phyloP scores from a whole-genome alignment of 2,888 invertebrate species.

The Cepaea hortensis region DNA sequence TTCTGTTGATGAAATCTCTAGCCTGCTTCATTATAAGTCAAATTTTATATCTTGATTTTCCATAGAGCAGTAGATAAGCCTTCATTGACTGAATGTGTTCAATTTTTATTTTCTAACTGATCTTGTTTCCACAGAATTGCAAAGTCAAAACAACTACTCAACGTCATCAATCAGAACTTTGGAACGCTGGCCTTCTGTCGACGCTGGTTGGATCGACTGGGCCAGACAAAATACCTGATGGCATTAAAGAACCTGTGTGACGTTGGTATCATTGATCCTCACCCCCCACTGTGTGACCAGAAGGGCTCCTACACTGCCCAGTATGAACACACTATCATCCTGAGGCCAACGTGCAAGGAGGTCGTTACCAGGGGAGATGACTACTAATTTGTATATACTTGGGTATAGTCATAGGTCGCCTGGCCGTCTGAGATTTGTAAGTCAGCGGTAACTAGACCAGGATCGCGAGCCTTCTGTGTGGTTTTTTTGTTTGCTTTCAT shows the following conservation, averaged over 20 bases:
- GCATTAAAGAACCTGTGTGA: slow-evolving; percentile 98
- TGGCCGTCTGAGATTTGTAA: too few species aligned
- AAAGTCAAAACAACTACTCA: slow-evolving; percentile 93
- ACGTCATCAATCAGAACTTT: slow-evolving; percentile 96
- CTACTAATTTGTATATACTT: slow-evolving; percentile 81
- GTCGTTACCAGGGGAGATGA: slow-evolving; percentile 97
- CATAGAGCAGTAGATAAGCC: too few species aligned
- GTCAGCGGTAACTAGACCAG: too few species aligned
- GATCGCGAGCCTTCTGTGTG: too few species aligned
- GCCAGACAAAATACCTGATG: slow-evolving; percentile 98
- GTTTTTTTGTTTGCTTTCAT: too few species aligned
- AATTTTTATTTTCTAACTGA: neutral
- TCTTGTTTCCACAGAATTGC: slow-evolving; percentile 81
- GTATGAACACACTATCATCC: slow-evolving; percentile 97
- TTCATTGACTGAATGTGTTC: too few species aligned
- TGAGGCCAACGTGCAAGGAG: slow-evolving; percentile 98
- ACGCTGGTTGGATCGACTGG: slow-evolving; percentile 97
- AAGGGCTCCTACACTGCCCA: slow-evolving; percentile 99
- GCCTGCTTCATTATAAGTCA: too few species aligned
- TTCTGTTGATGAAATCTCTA: too few species aligned
- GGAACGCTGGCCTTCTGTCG: slow-evolving; percentile 98
- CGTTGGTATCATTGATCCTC: slow-evolving; percentile 97
- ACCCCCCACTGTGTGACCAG: slow-evolving; percentile 97
- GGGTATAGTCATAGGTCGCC: too few species aligned
- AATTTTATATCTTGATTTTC: too few species aligned